phyloP scores from a whole-genome alignment of 2,113 vertebrate genomes.

The Odocoileus virginianus region DNA sequence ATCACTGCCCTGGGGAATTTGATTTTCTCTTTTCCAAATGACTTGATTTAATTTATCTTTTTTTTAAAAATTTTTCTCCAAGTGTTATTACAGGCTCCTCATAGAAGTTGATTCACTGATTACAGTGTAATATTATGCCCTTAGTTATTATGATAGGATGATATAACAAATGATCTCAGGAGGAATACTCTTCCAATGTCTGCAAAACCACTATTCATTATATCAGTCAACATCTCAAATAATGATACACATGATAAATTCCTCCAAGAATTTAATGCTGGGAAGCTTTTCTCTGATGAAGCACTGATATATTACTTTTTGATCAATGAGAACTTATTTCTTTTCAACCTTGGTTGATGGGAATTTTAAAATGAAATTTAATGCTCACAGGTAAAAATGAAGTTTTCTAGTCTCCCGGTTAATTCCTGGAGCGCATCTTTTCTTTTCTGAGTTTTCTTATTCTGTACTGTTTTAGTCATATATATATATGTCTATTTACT shows the following conservation, averaged over 20 bases:
- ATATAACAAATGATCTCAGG: not conserved
- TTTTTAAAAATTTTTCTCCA: not conserved
- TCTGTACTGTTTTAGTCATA: not conserved
- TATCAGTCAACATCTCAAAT: slow-evolving; percentile 7
- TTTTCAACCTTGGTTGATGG: not conserved
- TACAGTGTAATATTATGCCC: not conserved
- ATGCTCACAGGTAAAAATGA: not conserved
- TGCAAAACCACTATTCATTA: slow-evolving; percentile 16
- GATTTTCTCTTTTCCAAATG: slow-evolving; percentile 20
- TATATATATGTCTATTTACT: not conserved
- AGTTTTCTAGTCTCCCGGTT: not conserved
- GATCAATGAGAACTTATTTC: slow-evolving; percentile 20
- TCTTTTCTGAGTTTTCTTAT: not conserved
- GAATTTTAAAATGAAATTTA: slow-evolving; percentile 39
- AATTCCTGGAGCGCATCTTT: not conserved
- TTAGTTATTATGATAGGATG: not conserved
- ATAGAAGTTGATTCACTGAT: not conserved
- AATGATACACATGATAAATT: slow-evolving; percentile 24
- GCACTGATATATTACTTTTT: not conserved
- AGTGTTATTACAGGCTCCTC: not conserved
- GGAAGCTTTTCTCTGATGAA: slow-evolving; percentile 7
- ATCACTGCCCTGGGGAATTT: not conserved
- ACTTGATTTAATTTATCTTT: slow-evolving; percentile 35
- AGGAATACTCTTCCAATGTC: not conserved
- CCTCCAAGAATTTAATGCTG: not conserved